Evolutionary conservation across 2,797 vertebrate genomes (phyloP), one percentile per base, ranked within the genome.

Genomic region (Acanthopagrus latus): DNA sequence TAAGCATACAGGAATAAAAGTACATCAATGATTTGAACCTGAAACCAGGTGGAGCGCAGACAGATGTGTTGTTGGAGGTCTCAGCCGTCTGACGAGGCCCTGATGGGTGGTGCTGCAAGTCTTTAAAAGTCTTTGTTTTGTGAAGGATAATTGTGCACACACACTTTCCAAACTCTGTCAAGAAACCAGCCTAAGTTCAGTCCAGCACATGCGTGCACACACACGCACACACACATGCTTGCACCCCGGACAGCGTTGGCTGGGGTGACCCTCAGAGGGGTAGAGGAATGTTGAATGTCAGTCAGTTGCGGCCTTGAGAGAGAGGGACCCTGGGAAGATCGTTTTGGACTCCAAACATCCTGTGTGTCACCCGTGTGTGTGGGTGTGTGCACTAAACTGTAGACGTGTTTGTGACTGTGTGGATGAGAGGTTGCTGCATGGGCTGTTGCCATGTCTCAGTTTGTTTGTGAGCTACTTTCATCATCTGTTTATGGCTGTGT

Each of bases 311-410:
- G 86, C 89, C 92, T 91, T 93, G 93, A 92, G 89, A 94, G 92
- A 88, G 80, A 88, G 92, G 25, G 55, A 94, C 90, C 92, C 86
- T 94, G 94, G 91, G 94, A 94, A 93, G 91, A 89, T 85, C 51
- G 89, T 86, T 86, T 88, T 90, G 87, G 90, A 93, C 87, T 91
- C 86, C 88, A 86, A 92, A 93, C 92, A 92, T 93, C 92, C 92
- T 93, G 90, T 92, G 90, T 92, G 86, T 89, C 84, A 82, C 82
- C 63, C 77, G 20, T 76, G 76, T 76, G 65, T 78, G 82, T 85
- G 88, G 55, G 85, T 44, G 86, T 86, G 86, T 54, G 62, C 64
- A 9, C 64, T 85, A 29, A 70, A 66, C 76, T 86, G 60, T 85
- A 74, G 71, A 77, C 38, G 74, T 74, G 81, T 79, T 82, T 88